Evolutionary conservation across 2,888 invertebrate genomes (phyloP).

Genomic region (Empis livida): DNA sequence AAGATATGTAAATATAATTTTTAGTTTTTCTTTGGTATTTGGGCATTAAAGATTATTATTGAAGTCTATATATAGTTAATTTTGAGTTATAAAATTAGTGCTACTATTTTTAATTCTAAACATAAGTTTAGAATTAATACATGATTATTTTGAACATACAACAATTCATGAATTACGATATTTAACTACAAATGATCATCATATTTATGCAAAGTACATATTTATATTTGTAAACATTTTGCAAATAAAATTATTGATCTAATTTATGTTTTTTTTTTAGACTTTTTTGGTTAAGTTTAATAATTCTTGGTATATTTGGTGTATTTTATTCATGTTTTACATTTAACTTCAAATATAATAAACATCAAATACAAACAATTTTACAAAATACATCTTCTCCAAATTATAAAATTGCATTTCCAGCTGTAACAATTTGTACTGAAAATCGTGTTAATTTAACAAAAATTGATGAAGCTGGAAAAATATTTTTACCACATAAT

Average conservation of each 20-base stretch:
- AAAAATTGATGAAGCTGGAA: constrained; percentile 21
- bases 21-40: no score
- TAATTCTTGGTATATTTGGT: constrained; percentile 4
- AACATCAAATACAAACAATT: constrained; percentile 17
- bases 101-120: no score
- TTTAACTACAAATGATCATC: constrained; percentile 22
- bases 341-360: neutral
- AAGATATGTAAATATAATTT: no score
- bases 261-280: constrained; percentile 1
- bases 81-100: no score
- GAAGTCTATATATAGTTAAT: no score
- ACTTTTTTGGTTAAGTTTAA: constrained; percentile 6
- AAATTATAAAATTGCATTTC: constrained; percentile 26
- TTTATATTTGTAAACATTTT: no score
- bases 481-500: constrained; percentile 20
- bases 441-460: constrained; percentile 30
- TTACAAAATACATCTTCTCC: constrained; percentile 31
- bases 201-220: constrained; percentile 24
- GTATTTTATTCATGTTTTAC: neutral
- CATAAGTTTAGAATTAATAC: no score
- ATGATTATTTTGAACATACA: constrained; percentile 20
- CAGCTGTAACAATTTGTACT: constrained; percentile 29
- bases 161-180: constrained; percentile 28
- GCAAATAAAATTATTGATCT: no score
- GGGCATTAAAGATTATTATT: no score